phyloP scores from a whole-genome alignment of 53 echinoderm and acorn worm genomes.

The Luidia sarsii region DNA sequence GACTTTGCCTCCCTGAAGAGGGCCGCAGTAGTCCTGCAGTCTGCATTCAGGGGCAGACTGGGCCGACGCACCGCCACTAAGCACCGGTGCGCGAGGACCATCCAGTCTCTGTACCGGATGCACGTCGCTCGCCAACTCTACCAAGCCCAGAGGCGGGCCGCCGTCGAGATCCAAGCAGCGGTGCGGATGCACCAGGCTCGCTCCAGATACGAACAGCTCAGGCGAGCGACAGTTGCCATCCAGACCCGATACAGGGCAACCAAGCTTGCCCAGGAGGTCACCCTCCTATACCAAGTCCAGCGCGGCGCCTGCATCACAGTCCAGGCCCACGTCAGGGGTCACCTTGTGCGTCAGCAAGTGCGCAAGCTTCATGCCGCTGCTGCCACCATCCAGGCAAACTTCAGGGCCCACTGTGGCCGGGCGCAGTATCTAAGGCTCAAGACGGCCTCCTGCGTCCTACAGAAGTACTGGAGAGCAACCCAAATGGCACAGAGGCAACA shows the following conservation, averaged over 20 bases:
- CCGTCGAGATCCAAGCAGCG: slow-evolving; percentile 65
- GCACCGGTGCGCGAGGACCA: slow-evolving; percentile 71
- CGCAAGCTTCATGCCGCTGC: slow-evolving; percentile 38
- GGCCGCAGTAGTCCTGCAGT: slow-evolving; percentile 62
- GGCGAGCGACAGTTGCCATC: slow-evolving; percentile 36
- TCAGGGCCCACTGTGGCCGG: slow-evolving; percentile 28
- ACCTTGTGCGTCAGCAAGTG: slow-evolving; percentile 28
- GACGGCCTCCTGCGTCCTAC: slow-evolving; percentile 47
- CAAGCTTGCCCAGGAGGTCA: background rate
- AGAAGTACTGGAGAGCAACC: slow-evolving; percentile 42
- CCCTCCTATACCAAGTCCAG: slow-evolving; percentile 22
- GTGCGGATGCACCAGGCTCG: slow-evolving; percentile 55
- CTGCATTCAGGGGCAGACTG: slow-evolving; percentile 44
- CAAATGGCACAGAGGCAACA: no score
- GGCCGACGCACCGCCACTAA: slow-evolving; percentile 38
- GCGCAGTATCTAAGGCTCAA: slow-evolving; percentile 24
- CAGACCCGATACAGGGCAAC: slow-evolving; percentile 61
- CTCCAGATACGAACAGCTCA: slow-evolving; percentile 27
- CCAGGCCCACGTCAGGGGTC: slow-evolving; percentile 67
- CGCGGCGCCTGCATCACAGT: slow-evolving; percentile 64
- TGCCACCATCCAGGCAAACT: slow-evolving; percentile 50
- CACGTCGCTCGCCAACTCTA: slow-evolving; percentile 29
- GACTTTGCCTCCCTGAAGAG: slow-evolving; percentile 37
- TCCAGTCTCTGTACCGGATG: slow-evolving; percentile 78
- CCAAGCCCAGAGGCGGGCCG: slow-evolving; percentile 52